Evolutionary conservation across 1,140 invertebrate genomes (phyloP).

Genomic region (Cepaea nemoralis): DNA sequence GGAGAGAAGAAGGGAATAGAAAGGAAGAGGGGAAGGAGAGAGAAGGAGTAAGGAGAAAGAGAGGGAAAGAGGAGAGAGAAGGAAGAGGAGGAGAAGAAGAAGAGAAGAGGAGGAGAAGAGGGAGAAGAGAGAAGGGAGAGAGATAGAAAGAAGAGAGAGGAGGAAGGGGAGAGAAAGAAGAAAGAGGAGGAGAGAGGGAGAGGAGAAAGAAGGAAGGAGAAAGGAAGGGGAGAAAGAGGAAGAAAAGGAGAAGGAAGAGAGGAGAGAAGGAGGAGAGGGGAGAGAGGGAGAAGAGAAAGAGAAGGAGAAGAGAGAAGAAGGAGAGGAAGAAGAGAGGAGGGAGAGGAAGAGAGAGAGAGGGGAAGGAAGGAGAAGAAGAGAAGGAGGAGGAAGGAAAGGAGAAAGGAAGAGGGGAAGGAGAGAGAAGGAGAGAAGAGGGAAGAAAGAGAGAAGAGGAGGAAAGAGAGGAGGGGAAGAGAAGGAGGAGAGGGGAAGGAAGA

Average conservation of each 20-base stretch:
- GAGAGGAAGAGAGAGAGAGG: not conserved
- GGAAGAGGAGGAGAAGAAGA: not conserved
- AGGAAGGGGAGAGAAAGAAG: no score
- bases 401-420: not conserved
- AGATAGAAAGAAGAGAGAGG: no score
- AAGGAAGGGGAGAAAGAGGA: no score
- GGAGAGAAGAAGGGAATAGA: not conserved
- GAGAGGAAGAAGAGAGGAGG: not conserved
- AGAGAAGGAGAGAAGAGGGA: not conserved
- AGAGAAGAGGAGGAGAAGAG: not conserved
- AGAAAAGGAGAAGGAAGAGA: no score
- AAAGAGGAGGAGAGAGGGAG: no score
- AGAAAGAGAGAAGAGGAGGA: not conserved
- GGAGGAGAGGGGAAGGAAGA: conserved; percentile 1
- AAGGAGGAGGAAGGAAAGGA: not conserved
- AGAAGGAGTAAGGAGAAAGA: no score
- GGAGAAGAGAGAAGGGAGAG: no score
- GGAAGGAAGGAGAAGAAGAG: not conserved
- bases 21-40: no score
- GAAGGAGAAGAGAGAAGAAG: not conserved
- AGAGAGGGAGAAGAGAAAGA: no score
- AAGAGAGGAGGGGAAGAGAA: not conserved
- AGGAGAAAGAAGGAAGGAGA: no score
- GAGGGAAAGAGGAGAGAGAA: not conserved
- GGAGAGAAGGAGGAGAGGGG: no score